phyloP scores from a whole-genome alignment of 2,888 invertebrate genomes.

The Conomelus anceps region DNA sequence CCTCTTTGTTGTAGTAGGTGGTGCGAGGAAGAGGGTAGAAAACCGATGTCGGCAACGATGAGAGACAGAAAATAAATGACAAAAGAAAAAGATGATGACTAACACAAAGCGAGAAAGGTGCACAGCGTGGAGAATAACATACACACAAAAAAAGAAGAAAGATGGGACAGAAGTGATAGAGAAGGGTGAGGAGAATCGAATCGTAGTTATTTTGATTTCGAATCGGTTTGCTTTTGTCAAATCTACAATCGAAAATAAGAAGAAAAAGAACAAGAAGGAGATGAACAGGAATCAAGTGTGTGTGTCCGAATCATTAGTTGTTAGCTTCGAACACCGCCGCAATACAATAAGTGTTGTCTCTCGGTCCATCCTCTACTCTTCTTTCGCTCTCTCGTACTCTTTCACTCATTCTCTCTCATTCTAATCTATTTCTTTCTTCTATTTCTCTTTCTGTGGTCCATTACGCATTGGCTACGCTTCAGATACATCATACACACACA shows the following conservation, averaged over 20 bases:
- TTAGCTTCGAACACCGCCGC: neutral
- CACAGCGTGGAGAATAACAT: neutral
- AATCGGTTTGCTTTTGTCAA: neutral
- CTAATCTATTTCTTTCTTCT: neutral
- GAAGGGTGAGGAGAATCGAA: neutral
- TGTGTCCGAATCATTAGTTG: neutral
- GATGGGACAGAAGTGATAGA: neutral
- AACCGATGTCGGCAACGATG: neutral
- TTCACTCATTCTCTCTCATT: neutral
- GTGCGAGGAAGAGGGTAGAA: neutral
- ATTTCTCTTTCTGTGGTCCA: neutral
- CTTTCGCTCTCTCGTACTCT: neutral
- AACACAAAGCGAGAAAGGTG: neutral
- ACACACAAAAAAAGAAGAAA: neutral
- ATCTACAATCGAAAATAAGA: neutral
- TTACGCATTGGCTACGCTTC: neutral
- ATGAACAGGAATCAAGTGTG: neutral
- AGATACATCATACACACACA: neutral
- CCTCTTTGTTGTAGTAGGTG: neutral
- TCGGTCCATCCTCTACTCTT: neutral
- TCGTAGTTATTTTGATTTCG: neutral
- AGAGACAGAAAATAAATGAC: neutral
- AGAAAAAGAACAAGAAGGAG: neutral
- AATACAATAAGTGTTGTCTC: neutral
- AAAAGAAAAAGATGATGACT: neutral